Conservation (phyloP, 1,140 invertebrate genomes). For the Papilio xuthus region DNA sequence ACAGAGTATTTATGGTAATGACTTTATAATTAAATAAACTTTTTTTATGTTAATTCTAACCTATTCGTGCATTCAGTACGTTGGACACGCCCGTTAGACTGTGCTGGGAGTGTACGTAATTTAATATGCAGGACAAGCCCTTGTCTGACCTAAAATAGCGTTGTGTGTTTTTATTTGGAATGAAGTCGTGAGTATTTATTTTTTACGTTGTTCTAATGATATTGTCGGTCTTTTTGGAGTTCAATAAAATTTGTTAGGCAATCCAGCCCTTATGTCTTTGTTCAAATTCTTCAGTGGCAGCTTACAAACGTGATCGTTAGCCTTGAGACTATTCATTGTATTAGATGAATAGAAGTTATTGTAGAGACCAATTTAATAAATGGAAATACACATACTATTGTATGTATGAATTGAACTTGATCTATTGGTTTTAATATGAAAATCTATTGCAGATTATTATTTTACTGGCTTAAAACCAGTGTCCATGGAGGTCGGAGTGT, state of each 20-base stretch:
- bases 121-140: slow-evolving; percentile 10
- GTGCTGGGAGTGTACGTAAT: neutral
- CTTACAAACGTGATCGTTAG: neutral
- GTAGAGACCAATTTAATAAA: neutral
- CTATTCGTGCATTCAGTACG: neutral
- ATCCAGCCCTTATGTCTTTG: no score
- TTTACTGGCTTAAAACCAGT: no score
- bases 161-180: neutral
- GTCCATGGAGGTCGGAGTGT: no score
- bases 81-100: slow-evolving; percentile 1
- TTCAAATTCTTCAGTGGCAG: no score
- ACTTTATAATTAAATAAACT: neutral
- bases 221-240: neutral
- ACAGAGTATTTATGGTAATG: neutral
- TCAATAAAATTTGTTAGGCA: neutral
- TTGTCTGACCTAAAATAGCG: slow-evolving; percentile 30
- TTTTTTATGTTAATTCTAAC: neutral
- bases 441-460: neutral
- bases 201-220: neutral
- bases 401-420: neutral
- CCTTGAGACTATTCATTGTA: neutral
- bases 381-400: neutral
- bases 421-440: neutral
- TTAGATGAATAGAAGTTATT: neutral
- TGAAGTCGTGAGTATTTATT: neutral